Evolutionary conservation across 2,797 vertebrate species (phyloP).

Genomic region (Spinus olivaceus): DNA sequence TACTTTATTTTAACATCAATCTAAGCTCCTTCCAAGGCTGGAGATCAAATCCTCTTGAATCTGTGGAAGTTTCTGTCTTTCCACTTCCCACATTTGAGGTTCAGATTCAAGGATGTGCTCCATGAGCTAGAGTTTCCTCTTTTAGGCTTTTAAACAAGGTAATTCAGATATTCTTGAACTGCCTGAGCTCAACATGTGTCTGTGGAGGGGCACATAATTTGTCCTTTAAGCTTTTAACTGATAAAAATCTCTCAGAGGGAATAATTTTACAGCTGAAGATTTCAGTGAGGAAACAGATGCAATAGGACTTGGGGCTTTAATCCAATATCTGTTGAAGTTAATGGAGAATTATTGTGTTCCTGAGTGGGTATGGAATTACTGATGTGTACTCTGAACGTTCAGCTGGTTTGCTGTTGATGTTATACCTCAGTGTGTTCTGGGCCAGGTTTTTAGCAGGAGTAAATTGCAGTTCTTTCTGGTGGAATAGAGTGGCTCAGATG

Average conservation of each 20-base stretch:
- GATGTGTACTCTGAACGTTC: not conserved
- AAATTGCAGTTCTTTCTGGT: not conserved
- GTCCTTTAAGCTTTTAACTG: not conserved
- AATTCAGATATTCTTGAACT: not conserved
- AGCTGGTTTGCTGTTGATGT: not conserved
- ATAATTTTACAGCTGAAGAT: not conserved
- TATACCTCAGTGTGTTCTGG: not conserved
- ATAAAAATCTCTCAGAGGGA: not conserved
- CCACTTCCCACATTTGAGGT: not conserved
- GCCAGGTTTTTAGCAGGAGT: not conserved
- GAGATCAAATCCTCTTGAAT: not conserved
- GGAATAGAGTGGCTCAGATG: not conserved
- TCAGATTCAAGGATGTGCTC: not conserved
- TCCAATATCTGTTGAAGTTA: not conserved
- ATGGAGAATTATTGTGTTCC: not conserved
- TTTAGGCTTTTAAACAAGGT: not conserved
- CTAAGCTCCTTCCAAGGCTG: not conserved
- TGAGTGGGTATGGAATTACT: not conserved
- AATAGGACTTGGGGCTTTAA: not conserved
- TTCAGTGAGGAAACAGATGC: not conserved
- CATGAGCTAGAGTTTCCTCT: not conserved
- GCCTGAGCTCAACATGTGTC: not conserved
- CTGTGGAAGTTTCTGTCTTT: not conserved
- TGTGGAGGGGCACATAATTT: not conserved
- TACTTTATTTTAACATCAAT: not conserved